Conservation (phyloP, 2,113 vertebrate genomes). For the Coptodon rendalli region DNA sequence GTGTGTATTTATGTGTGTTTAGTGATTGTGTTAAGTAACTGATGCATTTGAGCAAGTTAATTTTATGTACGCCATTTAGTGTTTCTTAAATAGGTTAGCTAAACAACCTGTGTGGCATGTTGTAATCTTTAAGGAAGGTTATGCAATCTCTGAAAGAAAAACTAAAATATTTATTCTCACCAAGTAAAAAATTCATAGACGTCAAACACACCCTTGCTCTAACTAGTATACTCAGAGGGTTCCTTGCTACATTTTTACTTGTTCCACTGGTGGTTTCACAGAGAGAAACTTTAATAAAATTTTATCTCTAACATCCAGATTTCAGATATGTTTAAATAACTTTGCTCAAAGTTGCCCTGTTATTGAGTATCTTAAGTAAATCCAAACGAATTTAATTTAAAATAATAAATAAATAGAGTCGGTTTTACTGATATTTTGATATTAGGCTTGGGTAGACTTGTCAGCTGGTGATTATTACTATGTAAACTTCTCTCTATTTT, state of each 20-base stretch:
- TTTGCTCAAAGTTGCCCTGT: rapidly evolving
- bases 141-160: not conserved
- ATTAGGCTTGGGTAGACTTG: not conserved
- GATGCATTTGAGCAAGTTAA: not conserved
- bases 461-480: not conserved
- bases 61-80: not conserved
- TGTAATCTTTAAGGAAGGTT: not conserved
- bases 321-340: not conserved
- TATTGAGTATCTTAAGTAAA: not conserved
- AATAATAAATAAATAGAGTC: not conserved
- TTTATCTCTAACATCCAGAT: not conserved
- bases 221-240: not conserved
- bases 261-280: not conserved
- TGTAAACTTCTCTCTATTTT: not conserved
- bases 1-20: not conserved
- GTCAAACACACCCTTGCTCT: not conserved
- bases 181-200: not conserved
- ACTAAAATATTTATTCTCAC: not conserved
- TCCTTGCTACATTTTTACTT: not conserved
- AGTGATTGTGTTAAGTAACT: not conserved
- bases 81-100: not conserved
- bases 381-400: not conserved
- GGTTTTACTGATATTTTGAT: not conserved
- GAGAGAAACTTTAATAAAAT: not conserved
- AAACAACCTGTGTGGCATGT: not conserved